Conservation (phyloP, 2,797 vertebrate species). For the Tinamus major region DNA sequence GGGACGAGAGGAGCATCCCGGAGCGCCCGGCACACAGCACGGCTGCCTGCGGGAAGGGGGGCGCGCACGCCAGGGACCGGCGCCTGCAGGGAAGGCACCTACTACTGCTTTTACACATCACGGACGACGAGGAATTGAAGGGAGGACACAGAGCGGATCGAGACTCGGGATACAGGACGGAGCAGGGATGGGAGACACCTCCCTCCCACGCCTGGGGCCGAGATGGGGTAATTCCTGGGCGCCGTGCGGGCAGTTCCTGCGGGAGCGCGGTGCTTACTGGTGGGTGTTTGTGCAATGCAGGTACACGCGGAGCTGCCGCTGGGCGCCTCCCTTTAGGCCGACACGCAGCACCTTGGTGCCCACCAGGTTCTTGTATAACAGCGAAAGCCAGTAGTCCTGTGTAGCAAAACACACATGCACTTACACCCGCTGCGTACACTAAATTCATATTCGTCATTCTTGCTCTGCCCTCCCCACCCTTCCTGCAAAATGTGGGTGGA, state of each 20-base stretch:
- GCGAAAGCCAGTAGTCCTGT: slow-evolving; percentile 95
- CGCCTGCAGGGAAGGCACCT: neutral
- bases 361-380: slow-evolving; percentile 92
- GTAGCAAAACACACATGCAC: neutral
- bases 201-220: too few species aligned
- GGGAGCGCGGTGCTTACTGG: slow-evolving; percentile 79
- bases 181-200: too few species aligned
- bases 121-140: too few species aligned
- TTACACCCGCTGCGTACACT: neutral
- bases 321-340: neutral
- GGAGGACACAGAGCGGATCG: neutral
- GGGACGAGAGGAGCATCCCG: too few species aligned
- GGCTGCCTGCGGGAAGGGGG: too few species aligned
- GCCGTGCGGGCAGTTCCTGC: too few species aligned
- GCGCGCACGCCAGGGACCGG: too few species aligned
- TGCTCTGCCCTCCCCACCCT: too few species aligned
- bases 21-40: too few species aligned
- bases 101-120: too few species aligned
- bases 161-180: neutral
- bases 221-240: neutral
- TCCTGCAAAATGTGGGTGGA: neutral
- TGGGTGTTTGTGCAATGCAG: slow-evolving; percentile 89
- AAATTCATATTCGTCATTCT: neutral
- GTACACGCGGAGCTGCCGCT: slow-evolving; percentile 84
- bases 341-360: slow-evolving; percentile 86